Evolutionary conservation across 1,140 invertebrate species (phyloP).

Genomic region (Bombus confusus): DNA sequence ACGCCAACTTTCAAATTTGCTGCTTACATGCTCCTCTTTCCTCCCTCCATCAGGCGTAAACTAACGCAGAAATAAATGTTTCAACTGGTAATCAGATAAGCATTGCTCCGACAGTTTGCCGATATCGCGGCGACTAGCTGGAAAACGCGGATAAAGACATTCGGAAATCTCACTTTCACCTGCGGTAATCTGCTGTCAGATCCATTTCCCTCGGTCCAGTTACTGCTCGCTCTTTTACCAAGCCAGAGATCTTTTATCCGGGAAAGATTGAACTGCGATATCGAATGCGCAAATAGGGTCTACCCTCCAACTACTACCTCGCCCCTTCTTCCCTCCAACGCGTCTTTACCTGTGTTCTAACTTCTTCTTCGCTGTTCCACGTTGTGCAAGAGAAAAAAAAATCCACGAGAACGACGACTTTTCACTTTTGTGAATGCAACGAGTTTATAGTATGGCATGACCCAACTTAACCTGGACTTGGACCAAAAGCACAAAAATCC

Average conservation of each 20-base stretch:
- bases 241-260: background rate
- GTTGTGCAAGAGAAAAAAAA: background rate
- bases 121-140: constrained; percentile 13
- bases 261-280: background rate
- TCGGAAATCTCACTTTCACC: constrained; percentile 45
- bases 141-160: constrained; percentile 35
- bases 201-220: constrained; percentile 28
- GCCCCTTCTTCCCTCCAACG: background rate
- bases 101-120: constrained; percentile 42
- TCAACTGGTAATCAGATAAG: constrained; percentile 50
- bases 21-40: background rate
- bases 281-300: background rate
- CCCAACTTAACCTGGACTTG: too few relatives aligned
- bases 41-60: background rate
- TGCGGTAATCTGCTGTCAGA: constrained; percentile 34
- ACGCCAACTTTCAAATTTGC: background rate
- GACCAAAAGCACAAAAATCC: too few relatives aligned
- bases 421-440: background rate
- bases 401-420: background rate
- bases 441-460: background rate
- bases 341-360: background rate
- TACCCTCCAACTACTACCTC: background rate
- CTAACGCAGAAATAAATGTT: constrained; percentile 23
- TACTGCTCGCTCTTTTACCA: background rate
- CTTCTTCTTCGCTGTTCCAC: background rate